These are phyloP conservation scores for Drosophila anceps DNA, from an alignment of 2,888 invertebrate genomes.

Conservation along the genomic window DNA sequence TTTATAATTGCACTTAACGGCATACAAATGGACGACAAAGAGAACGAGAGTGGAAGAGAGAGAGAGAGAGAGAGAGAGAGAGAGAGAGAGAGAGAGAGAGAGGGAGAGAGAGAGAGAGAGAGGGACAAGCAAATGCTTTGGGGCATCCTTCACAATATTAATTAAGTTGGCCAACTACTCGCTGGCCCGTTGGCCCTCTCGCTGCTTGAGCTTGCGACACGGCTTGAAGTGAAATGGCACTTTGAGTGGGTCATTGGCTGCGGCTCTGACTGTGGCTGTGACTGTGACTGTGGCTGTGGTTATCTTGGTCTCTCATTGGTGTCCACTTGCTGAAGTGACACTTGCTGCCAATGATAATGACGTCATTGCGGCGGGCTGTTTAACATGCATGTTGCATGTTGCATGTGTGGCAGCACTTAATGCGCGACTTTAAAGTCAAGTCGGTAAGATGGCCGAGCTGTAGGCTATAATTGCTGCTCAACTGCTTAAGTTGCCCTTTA, in stretches of 20 bases:
- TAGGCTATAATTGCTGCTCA: slow-evolving; percentile 2
- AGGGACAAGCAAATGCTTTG: slow-evolving; percentile 1
- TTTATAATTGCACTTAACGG: slow-evolving; percentile 77
- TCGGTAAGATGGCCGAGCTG: background rate
- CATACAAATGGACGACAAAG: slow-evolving; percentile 28
- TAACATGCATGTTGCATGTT: slow-evolving; percentile 39
- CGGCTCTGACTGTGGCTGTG: slow-evolving; percentile 21
- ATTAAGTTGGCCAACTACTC: slow-evolving; percentile 72
- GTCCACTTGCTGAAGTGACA: slow-evolving; percentile 60
- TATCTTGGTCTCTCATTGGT: slow-evolving; percentile 38
- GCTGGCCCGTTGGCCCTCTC: slow-evolving; percentile 17
- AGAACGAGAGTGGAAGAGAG: background rate
- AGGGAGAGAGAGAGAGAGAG: background rate
- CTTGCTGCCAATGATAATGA: slow-evolving; percentile 69
- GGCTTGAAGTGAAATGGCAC: slow-evolving; percentile 56
- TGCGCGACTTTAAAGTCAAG: slow-evolving; percentile 31
- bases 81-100: background rate
- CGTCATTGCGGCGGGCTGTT: slow-evolving; percentile 65
- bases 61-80: background rate
- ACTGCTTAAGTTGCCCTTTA: background rate
- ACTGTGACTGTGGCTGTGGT: slow-evolving; percentile 19
- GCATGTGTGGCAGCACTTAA: slow-evolving; percentile 47
- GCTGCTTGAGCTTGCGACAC: slow-evolving; percentile 44
- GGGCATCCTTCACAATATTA: slow-evolving; percentile 52
- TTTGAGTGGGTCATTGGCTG: slow-evolving; percentile 52